phyloP scores from a whole-genome alignment of 1,140 invertebrate species.

The Sitodiplosis mosellana region DNA sequence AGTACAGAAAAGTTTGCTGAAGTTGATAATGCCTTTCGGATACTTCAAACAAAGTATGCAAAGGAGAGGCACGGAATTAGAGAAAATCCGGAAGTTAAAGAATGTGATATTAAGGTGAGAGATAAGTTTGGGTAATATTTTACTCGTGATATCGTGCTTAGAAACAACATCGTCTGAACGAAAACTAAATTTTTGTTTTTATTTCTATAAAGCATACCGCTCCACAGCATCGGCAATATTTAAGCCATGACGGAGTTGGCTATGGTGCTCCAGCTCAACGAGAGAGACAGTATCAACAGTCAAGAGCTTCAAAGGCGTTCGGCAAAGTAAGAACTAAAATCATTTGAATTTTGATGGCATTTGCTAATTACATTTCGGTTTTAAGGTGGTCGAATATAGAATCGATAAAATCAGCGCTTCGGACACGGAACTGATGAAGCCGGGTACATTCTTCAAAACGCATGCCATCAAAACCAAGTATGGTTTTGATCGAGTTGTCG shows the following conservation, averaged over 20 bases:
- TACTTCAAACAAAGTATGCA: conserved; percentile 34
- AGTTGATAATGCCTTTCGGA: conserved; percentile 35
- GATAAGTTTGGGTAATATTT: background rate
- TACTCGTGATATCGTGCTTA: too few relatives aligned
- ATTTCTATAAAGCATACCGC: conserved; percentile 47
- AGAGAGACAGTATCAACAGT: conserved; percentile 51
- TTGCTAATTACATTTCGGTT: background rate
- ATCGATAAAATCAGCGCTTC: conserved; percentile 43
- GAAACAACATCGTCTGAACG: too few relatives aligned
- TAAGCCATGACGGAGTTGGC: conserved; percentile 60
- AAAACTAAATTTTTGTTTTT: conserved; percentile 5
- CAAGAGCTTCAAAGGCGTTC: conserved; percentile 48
- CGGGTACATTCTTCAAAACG: conserved; percentile 31
- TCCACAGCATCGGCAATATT: conserved; percentile 73
- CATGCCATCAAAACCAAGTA: conserved; percentile 65
- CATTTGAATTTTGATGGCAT: background rate
- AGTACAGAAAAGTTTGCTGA: conserved; percentile 50
- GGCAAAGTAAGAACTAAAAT: conserved; percentile 28
- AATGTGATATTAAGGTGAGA: conserved; percentile 29
- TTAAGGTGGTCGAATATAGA: conserved; percentile 45
- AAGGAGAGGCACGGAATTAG: conserved; percentile 26
- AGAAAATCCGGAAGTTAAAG: conserved; percentile 25
- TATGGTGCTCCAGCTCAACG: conserved; percentile 56
- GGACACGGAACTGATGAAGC: conserved; percentile 50
- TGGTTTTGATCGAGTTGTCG: conserved; percentile 70